Conservation (phyloP, 2,888 invertebrate genomes). For the Laspeyria flexula region DNA sequence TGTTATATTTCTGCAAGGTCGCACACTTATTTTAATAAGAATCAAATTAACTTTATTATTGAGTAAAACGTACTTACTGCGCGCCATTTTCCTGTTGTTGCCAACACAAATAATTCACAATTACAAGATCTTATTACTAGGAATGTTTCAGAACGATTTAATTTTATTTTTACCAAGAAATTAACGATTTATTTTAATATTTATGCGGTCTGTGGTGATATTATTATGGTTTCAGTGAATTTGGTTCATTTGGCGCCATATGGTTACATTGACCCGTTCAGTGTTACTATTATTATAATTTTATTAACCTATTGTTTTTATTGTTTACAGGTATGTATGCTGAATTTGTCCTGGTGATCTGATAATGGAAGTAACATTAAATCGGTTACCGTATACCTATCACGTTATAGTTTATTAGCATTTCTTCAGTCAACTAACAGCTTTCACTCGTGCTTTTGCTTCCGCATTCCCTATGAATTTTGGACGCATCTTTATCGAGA, state of each 20-base stretch:
- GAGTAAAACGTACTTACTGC: background rate
- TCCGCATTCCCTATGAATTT: too few species aligned
- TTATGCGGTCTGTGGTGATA: conserved; percentile 32
- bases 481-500: too few species aligned
- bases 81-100: conserved; percentile 6
- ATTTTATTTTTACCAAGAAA: conserved; percentile 9
- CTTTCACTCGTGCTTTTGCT: too few species aligned
- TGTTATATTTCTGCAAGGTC: too few species aligned
- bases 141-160: conserved; percentile 1
- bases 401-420: too few species aligned
- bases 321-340: conserved; percentile 45
- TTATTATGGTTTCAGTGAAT: conserved; percentile 28
- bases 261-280: conserved; percentile 43
- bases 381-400: too few species aligned
- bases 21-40: too few species aligned
- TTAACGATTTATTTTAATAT: conserved; percentile 4
- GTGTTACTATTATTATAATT: conserved; percentile 13
- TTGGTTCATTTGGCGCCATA: conserved; percentile 3
- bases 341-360: background rate
- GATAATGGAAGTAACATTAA: too few species aligned
- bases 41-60: too few species aligned
- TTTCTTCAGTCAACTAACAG: too few species aligned
- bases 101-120: background rate
- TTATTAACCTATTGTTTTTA: conserved; percentile 28
- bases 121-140: conserved; percentile 4